Evolutionary conservation across 1,140 invertebrate species (phyloP).

Genomic region (Achatina immaculata): DNA sequence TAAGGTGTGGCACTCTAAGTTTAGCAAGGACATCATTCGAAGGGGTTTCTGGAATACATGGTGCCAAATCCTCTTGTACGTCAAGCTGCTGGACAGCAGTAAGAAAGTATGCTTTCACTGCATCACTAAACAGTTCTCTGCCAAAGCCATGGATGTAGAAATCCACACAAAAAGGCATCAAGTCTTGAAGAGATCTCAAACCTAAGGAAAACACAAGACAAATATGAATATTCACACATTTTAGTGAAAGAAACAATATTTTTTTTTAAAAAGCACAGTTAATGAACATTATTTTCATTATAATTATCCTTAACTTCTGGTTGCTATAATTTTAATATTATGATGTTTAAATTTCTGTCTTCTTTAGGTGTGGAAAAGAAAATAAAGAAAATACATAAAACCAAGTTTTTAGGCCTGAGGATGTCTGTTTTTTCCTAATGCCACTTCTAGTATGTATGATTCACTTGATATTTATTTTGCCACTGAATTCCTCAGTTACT

Average conservation of each 20-base stretch:
- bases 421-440: too few species aligned
- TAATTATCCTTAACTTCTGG: neutral
- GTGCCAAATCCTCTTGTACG: slow-evolving; percentile 4
- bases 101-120: slow-evolving; percentile 29
- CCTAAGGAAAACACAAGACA: slow-evolving; percentile 41
- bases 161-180: slow-evolving; percentile 61
- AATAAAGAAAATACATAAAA: too few species aligned
- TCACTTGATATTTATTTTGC: too few species aligned
- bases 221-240: too few species aligned
- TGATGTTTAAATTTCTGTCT: too few species aligned
- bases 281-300: neutral
- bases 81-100: neutral
- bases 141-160: slow-evolving; percentile 62
- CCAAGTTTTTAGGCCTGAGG: too few species aligned
- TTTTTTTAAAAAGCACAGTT: neutral
- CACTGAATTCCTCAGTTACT: too few species aligned
- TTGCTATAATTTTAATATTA: too few species aligned
- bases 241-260: neutral
- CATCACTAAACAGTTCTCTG: slow-evolving; percentile 52
- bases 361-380: too few species aligned
- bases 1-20: slow-evolving; percentile 18
- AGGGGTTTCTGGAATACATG: neutral
- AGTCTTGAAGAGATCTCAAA: slow-evolving; percentile 58
- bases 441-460: too few species aligned
- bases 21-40: neutral